phyloP scores from a whole-genome alignment of 2,888 invertebrate species.

The Phortica okadai region DNA sequence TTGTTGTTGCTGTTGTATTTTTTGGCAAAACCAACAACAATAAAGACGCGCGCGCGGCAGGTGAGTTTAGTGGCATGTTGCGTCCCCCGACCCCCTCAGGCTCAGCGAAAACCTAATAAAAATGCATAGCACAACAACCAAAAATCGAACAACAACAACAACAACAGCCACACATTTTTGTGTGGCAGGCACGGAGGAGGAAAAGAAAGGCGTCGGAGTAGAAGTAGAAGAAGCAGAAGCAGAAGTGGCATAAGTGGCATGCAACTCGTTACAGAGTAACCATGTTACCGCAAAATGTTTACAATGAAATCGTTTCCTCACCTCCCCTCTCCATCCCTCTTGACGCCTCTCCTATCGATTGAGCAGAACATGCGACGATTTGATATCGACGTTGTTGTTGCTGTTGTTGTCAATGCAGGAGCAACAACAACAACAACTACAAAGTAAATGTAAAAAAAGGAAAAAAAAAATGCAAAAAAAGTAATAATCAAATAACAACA shows the following conservation, averaged over 20 bases:
- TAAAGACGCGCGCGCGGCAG: background rate
- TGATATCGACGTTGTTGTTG: background rate
- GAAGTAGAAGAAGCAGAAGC: background rate
- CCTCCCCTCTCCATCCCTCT: background rate
- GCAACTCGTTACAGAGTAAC: slow-evolving; percentile 40
- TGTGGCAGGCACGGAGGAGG: background rate
- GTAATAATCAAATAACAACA: slow-evolving; percentile 15
- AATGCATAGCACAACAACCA: slow-evolving; percentile 50
- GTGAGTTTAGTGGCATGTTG: background rate
- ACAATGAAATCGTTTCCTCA: slow-evolving; percentile 50
- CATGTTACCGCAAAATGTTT: slow-evolving; percentile 61
- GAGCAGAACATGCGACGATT: background rate
- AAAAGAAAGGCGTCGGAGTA: no score
- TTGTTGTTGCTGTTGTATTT: background rate
- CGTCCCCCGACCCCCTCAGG: background rate
- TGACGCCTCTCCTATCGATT: background rate
- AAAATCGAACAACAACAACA: background rate
- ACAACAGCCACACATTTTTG: background rate
- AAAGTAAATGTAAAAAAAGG: slow-evolving; percentile 39
- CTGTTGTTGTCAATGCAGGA: background rate
- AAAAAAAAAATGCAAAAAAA: slow-evolving; percentile 37
- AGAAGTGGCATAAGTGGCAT: background rate
- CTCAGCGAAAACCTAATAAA: slow-evolving; percentile 54
- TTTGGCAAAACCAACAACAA: background rate
- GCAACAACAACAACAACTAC: background rate